Evolutionary conservation across 2,113 vertebrate species (phyloP).

Genomic region (Petroica traversi): DNA sequence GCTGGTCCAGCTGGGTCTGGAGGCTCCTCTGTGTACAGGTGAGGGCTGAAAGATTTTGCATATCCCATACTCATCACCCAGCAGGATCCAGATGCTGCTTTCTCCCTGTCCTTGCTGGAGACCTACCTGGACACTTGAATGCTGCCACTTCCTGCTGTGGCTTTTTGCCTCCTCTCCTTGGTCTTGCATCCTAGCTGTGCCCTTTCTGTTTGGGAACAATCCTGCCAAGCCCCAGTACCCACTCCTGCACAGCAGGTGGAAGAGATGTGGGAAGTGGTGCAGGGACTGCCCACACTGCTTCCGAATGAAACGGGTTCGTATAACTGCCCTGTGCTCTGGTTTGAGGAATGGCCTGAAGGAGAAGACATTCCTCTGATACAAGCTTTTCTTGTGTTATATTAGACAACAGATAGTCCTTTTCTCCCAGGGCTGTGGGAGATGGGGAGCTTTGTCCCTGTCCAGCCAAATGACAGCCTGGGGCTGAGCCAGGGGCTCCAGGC

Average conservation of each 20-base stretch:
- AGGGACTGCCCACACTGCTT: neutral
- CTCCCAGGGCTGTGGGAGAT: neutral
- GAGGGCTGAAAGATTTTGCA: neutral
- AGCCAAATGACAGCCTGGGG: neutral
- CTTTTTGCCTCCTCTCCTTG: neutral
- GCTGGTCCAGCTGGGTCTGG: neutral
- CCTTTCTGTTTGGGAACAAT: neutral
- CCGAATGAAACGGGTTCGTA: neutral
- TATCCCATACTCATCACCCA: neutral
- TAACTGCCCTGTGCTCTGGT: neutral
- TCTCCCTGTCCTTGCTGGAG: neutral
- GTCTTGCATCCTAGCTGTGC: neutral
- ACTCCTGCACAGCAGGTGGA: neutral
- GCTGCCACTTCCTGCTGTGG: rapidly evolving
- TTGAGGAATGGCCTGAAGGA: neutral
- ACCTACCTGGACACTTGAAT: neutral
- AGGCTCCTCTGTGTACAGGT: neutral
- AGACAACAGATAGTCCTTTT: neutral
- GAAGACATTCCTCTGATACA: neutral
- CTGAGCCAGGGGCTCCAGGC: neutral
- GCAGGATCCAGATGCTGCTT: neutral
- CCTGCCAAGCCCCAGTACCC: neutral
- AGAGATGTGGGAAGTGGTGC: neutral
- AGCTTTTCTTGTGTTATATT: neutral
- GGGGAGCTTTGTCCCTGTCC: neutral